These are phyloP conservation scores for Ptilodon capucinus DNA, from an alignment of 2,888 invertebrate species.

Conservation along the genomic window DNA sequence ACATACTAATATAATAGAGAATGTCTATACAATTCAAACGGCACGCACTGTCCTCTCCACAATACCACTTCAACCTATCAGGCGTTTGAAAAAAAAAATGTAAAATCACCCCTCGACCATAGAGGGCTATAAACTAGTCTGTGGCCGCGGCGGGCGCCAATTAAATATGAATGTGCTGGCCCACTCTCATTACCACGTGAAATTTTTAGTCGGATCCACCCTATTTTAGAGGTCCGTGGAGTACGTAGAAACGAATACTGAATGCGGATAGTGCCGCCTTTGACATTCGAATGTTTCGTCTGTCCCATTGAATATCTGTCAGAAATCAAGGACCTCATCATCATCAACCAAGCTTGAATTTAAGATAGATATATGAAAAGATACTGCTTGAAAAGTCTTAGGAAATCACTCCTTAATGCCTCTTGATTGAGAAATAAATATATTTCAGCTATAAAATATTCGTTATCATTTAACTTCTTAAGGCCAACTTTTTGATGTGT, in stretches of 20 bases:
- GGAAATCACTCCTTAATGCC: too few relatives aligned
- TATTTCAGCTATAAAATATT: too few relatives aligned
- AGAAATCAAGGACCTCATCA: too few relatives aligned
- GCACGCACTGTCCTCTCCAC: constrained; percentile 71
- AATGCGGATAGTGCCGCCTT: not conserved
- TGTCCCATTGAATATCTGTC: too few relatives aligned
- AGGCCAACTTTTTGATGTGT: too few relatives aligned
- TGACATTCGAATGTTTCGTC: too few relatives aligned
- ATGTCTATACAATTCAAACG: constrained; percentile 29
- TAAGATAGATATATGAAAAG: too few relatives aligned
- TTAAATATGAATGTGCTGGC: constrained; percentile 73
- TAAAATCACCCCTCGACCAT: constrained; percentile 70
- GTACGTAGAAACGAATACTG: not conserved
- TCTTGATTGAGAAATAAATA: too few relatives aligned
- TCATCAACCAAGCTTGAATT: too few relatives aligned
- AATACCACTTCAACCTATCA: constrained; percentile 73
- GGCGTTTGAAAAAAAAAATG: constrained; percentile 73
- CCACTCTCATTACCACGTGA: constrained; percentile 64
- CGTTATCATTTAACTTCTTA: too few relatives aligned
- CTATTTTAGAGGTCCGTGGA: constrained; percentile 24
- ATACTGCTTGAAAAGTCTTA: too few relatives aligned
- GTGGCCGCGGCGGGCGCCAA: constrained; percentile 57
- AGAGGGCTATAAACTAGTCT: constrained; percentile 71
- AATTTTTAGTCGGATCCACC: constrained; percentile 47
- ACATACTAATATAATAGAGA: not conserved